Evolutionary conservation across 2,888 invertebrate species (phyloP).

Genomic region (Idaea biselata): DNA sequence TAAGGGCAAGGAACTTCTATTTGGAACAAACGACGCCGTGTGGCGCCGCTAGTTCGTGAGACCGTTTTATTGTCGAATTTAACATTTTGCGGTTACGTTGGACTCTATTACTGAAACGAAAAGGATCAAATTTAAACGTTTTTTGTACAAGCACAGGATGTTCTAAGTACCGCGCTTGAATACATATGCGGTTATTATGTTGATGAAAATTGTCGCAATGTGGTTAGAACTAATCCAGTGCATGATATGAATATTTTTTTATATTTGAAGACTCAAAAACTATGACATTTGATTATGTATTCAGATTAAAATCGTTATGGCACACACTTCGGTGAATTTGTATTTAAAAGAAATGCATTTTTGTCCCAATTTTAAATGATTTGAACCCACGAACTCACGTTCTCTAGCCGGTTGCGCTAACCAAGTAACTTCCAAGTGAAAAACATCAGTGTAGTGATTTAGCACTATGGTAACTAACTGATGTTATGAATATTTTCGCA

Average conservation of each 20-base stretch:
- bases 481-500: too few relatives aligned
- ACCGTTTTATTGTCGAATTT: slow-evolving; percentile 46
- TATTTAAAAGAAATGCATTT: too few relatives aligned
- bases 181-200: slow-evolving; percentile 73
- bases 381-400: too few relatives aligned
- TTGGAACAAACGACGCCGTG: slow-evolving; percentile 40
- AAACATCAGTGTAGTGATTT: too few relatives aligned
- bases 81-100: slow-evolving; percentile 23
- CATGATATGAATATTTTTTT: slow-evolving; percentile 43
- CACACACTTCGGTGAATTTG: too few relatives aligned
- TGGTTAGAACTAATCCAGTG: slow-evolving; percentile 48
- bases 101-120: slow-evolving; percentile 32
- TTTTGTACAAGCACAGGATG: slow-evolving; percentile 26
- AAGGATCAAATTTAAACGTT: slow-evolving; percentile 29
- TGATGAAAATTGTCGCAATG: slow-evolving; percentile 66
- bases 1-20: slow-evolving; percentile 47
- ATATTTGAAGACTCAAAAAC: background rate
- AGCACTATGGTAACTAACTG: too few relatives aligned
- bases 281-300: background rate
- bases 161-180: slow-evolving; percentile 60
- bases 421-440: too few relatives aligned
- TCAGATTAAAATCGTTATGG: background rate
- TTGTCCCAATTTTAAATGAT: too few relatives aligned
- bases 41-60: slow-evolving; percentile 57
- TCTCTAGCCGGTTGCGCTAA: too few relatives aligned